Base-by-base conservation (phyloP, 2,888 invertebrate species). In the Cheilosia vernalis region DNA sequence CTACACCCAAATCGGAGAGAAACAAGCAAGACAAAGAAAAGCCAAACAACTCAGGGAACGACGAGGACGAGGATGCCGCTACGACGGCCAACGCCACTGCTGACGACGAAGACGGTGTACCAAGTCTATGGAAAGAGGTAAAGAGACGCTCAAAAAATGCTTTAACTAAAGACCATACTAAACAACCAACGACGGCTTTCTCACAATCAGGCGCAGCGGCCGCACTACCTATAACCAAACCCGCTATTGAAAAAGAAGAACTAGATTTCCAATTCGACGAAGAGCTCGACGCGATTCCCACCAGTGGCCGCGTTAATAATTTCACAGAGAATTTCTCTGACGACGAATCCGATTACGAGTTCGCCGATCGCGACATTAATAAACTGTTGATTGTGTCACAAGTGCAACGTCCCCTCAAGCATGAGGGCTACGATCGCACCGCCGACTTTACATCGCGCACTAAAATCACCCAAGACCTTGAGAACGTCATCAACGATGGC, bases 181-280 rank as follows among this genome's bases (percentile, higher is more conserved):
- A 90, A 89, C 89, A 66, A 88, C 74, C 82, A 87, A 87, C 78
- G 87, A 87, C 83, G 80, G 84, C 87, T 56, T 72, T 83, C 74
- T 70, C 88, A 88, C 88, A 88, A 87, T 87, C 88, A 88, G 92
- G 93, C 88, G 93, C 93, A 88, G 78, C 84, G 78, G 76, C 72
- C 76, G 72, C 89, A 90, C 92, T 55, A 89, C 84, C 82, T 66
- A 55, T 64, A 81, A 64, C 80, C 69, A 87, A 87, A 56, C 84
- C 78, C 19, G 85, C 87, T 88, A 88, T 87, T 69, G 92, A 92
- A 90, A 94, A 95, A 87, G 98, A 98, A 92, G 98, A 98, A 91
- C 93, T 98, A 87, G 98, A 98, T 92, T 99, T 99, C 93, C 97
- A 98, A 93, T 97, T 99, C 91, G 99, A 99, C 90, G 99, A 99